Base-by-base conservation (phyloP, 2,797 vertebrate species). In the Phalanger gymnotis region DNA sequence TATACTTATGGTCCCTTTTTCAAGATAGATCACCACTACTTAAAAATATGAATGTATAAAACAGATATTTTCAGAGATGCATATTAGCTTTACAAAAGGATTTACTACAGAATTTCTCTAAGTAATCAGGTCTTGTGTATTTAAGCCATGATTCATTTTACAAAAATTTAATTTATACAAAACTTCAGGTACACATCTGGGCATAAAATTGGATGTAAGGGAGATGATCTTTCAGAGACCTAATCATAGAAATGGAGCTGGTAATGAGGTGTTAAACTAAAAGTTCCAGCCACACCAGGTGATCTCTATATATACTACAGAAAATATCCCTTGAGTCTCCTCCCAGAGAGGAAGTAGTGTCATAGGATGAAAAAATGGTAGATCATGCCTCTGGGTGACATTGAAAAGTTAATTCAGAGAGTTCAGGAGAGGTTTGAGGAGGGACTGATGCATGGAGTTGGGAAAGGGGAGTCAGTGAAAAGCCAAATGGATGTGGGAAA, bases 1-100 rank as follows among this genome's bases (percentile, higher is more conserved):
- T 97, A 97, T 61, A 97, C 96, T 98, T 81, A 97, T 96, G 61
- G 94, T 47, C 40, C 66, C 95, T 93, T 92, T 95, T 93, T 96
- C 93, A 97, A 95, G 93, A 97, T 96, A 97, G 97, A 96, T 97
- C 95, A 97, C 95, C 95, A 97, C 95, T 96, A 97, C 94, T 96
- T 96, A 92, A 96, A 97, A 96, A 96, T 96, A 87, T 96, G 94
- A 96, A 81, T 81, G 97, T 97, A 98, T 94, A 96, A 97, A 97
- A 97, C 95, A 97, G 95, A 97, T 97, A 98, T 96, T 95, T 81
- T 97, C 96, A 95, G 92, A 96, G 94, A 97, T 97, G 40, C 40
- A 81, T 27, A 47, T 97, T 97, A 94, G 94, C 95, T 98, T 97
- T 96, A 97, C 87, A 97, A 97, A 96, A 95, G 95, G 97, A 96